Conservation (phyloP, 2,888 invertebrate genomes). For the Poecilus cupreus region DNA sequence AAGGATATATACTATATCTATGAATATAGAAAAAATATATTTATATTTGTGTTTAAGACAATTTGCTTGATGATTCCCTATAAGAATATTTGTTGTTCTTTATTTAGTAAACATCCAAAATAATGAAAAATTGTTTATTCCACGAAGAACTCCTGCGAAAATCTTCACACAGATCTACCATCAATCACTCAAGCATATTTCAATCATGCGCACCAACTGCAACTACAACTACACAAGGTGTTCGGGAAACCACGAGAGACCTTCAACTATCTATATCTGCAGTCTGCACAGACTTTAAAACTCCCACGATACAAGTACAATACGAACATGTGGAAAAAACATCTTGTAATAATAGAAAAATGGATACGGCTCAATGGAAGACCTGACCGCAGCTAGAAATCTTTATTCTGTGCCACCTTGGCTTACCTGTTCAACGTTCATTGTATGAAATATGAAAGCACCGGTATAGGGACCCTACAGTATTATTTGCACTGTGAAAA, state of each 20-base stretch:
- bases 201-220: constrained; percentile 15
- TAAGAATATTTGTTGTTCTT: no score
- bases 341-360: constrained; percentile 28
- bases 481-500: background rate
- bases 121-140: no score
- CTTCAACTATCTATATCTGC: background rate
- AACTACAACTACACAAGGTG: constrained; percentile 10
- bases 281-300: background rate
- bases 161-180: background rate
- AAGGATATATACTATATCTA: no score
- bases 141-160: no score
- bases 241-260: background rate
- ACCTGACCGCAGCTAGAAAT: constrained; percentile 14
- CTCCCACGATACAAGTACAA: constrained; percentile 46
- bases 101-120: no score
- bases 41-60: no score
- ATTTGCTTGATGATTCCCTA: no score
- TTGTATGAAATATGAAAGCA: background rate
- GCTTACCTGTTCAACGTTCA: background rate
- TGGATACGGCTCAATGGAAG: constrained; percentile 17
- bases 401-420: background rate
- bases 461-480: background rate
- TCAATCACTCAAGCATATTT: background rate
- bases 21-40: no score
- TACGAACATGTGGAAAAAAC: constrained; percentile 41